phyloP scores from a whole-genome alignment of 1,140 invertebrate genomes.

The Drosophila santomea region DNA sequence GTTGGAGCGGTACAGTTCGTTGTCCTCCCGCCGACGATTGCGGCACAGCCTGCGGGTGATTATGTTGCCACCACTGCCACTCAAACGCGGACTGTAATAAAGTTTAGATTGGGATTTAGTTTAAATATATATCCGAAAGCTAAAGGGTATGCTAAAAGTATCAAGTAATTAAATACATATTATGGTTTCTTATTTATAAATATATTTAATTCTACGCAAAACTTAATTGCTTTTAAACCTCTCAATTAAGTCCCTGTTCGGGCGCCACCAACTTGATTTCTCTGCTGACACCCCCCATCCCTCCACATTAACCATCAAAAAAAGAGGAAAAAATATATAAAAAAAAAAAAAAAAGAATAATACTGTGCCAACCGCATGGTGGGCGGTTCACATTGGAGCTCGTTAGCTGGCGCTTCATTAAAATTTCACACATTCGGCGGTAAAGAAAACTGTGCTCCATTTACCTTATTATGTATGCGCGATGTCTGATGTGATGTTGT shows the following conservation, averaged over 20 bases:
- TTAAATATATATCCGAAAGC: too few species aligned
- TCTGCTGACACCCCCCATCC: conserved; percentile 16
- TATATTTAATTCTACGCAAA: too few species aligned
- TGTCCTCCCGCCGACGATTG: conserved; percentile 89
- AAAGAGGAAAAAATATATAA: neutral
- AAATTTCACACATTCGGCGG: conserved; percentile 76
- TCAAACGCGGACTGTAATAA: conserved; percentile 59
- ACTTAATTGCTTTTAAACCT: too few species aligned
- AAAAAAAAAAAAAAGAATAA: too few species aligned
- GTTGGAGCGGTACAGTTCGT: conserved; percentile 92
- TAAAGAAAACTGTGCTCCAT: conserved; percentile 51
- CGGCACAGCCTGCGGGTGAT: conserved; percentile 89
- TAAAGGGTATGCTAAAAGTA: too few species aligned
- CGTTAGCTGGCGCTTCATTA: conserved; percentile 77
- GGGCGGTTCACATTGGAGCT: conserved; percentile 38
- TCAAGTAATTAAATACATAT: too few species aligned
- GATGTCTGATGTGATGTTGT: conserved; percentile 29
- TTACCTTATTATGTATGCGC: conserved; percentile 42
- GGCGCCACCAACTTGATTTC: conserved; percentile 20
- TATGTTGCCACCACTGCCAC: conserved; percentile 77
- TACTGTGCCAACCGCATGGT: neutral
- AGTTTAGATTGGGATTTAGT: neutral
- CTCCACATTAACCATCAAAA: conserved; percentile 10
- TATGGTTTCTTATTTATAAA: too few species aligned
- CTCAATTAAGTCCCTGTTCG: too few species aligned